Conservation (phyloP, 2,888 invertebrate genomes). For the Glaucopsyche alexis region DNA sequence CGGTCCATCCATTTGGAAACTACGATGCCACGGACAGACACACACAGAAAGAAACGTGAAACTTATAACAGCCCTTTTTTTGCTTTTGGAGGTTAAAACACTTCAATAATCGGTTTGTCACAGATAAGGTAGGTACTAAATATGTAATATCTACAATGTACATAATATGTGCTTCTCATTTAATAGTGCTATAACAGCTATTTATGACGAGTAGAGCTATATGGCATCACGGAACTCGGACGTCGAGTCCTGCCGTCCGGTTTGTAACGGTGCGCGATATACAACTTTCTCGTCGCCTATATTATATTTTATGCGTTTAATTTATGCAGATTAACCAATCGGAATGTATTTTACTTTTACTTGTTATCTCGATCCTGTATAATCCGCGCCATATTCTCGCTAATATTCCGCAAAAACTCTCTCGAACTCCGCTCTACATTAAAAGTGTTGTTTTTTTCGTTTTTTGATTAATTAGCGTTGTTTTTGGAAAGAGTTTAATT, state of each 20-base stretch:
- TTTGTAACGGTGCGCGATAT: constrained; percentile 9
- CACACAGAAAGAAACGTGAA: no score
- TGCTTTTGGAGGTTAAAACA: no score
- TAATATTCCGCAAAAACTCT: background rate
- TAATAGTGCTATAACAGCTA: background rate
- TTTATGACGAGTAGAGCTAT: background rate
- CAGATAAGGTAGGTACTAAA: no score
- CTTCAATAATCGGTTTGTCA: no score
- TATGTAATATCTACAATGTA: no score
- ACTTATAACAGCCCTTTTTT: no score
- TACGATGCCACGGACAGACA: no score
- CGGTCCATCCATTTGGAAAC: no score
- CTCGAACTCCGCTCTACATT: background rate
- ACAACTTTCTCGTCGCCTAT: constrained; percentile 15
- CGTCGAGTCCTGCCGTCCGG: background rate
- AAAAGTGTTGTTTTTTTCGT: background rate
- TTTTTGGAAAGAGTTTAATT: background rate
- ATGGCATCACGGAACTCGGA: background rate
- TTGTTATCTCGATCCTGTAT: constrained; percentile 15
- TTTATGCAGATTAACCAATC: constrained; percentile 25
- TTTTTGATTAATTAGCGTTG: background rate
- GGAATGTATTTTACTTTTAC: constrained; percentile 24
- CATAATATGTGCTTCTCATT: no score
- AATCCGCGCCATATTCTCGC: background rate
- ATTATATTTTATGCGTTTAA: constrained; percentile 20